Conservation (phyloP, 1,140 invertebrate genomes). For the Drosophila subobscura region DNA sequence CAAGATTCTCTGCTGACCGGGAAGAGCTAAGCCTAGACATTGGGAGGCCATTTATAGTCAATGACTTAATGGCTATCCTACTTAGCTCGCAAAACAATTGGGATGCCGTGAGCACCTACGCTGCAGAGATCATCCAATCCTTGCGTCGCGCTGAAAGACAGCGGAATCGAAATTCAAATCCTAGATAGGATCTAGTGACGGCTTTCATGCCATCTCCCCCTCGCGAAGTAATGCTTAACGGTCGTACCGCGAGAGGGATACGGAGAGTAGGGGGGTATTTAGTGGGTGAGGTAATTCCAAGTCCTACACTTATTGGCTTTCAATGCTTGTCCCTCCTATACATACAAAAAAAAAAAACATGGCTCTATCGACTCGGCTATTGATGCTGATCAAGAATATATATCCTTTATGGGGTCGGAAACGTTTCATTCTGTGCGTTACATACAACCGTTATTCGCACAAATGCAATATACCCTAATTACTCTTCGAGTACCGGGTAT, state of each 20-base stretch:
- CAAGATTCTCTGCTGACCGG: neutral
- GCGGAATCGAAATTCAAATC: neutral
- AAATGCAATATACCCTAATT: too few species aligned
- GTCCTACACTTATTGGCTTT: too few species aligned
- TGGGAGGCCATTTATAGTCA: slow-evolving; percentile 1
- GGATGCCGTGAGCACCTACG: neutral
- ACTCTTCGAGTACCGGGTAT: too few species aligned
- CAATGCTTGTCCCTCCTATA: too few species aligned
- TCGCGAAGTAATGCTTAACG: neutral
- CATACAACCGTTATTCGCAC: too few species aligned
- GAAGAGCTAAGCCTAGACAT: neutral
- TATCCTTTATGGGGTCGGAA: too few species aligned
- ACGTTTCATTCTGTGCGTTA: too few species aligned
- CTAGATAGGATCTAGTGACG: neutral
- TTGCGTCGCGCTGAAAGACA: slow-evolving; percentile 1
- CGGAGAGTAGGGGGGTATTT: too few species aligned
- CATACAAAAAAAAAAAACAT: too few species aligned
- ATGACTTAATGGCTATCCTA: neutral
- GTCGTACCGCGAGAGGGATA: neutral
- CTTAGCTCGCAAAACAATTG: neutral
- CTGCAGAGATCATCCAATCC: neutral
- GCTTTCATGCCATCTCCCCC: slow-evolving; percentile 1
- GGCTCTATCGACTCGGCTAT: too few species aligned
- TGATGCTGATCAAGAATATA: too few species aligned
- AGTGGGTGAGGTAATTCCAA: too few species aligned